Evolutionary conservation across 1,140 invertebrate species (phyloP).

Genomic region (Hydropsyche tenuis): DNA sequence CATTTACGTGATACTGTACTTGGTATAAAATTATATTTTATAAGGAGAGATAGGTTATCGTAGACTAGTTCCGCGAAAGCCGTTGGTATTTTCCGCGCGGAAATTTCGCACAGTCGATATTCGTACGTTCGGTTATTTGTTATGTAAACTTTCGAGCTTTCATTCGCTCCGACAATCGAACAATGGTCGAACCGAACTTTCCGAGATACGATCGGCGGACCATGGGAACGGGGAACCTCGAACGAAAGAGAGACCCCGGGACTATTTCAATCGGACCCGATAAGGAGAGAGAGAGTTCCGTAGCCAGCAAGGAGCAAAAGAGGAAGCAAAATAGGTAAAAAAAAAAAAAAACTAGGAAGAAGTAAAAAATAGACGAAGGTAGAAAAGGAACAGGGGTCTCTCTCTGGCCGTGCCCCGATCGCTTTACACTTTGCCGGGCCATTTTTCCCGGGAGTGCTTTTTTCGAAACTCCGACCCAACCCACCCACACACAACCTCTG

Average conservation of each 20-base stretch:
- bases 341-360: neutral
- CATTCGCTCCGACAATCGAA: conserved; percentile 21
- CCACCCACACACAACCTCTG: neutral
- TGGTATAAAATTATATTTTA: too few relatives aligned
- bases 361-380: neutral
- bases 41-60: too few relatives aligned
- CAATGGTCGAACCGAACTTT: conserved; percentile 23
- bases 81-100: neutral
- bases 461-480: neutral
- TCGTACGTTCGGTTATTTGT: conserved; percentile 10
- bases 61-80: neutral
- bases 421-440: conserved; percentile 22
- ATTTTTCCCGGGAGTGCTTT: conserved; percentile 29
- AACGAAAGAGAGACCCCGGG: neutral
- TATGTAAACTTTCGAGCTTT: conserved; percentile 25
- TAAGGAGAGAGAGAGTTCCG: conserved; percentile 2
- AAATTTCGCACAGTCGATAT: conserved; percentile 1
- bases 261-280: conserved; percentile 23
- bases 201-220: neutral
- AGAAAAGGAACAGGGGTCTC: neutral
- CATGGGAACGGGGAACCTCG: too few relatives aligned
- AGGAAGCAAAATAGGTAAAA: too few relatives aligned
- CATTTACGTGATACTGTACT: too few relatives aligned
- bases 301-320: too few relatives aligned
- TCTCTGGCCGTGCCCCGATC: conserved; percentile 1